Evolutionary conservation across 2,113 vertebrate genomes (phyloP), one percentile per base, ranked within the genome.

Genomic region (Hypomesus transpacificus): DNA sequence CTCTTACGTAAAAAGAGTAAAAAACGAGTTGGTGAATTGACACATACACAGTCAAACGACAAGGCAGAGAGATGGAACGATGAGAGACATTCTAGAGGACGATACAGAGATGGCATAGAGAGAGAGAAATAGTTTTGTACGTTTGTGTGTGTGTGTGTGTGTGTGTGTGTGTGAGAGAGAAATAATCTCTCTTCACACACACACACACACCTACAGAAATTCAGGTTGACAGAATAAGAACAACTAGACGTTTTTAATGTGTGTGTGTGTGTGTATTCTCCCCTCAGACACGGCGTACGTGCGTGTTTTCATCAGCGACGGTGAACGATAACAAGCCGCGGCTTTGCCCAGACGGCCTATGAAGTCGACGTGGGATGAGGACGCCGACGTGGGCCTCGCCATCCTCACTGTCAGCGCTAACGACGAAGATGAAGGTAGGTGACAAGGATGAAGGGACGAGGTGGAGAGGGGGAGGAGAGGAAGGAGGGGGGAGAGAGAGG

Each of bases 281-380:
- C 24, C 66, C 54, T 66, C 85, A 95, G 94, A 95, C 89, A 94
- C 92, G 0, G 93, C 93, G 22, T 94, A 93, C 1, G 93, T 95
- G 76, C 92, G 88, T 0, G 58, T 96, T 76, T 94, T 94, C 74
- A 90, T 96, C 91, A 95, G 91, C 0, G 94, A 96, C 3, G 90
- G 90, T 95, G 75, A 95, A 95, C 52, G 94, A 96, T 86, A 96
- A 96, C 93, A 94, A 93, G 87, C 94, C 94, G 0, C 69, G 89
- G 89, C 14, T 97, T 95, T 60, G 84, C 89, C 18, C 93, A 90
- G 72, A 72, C 82, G 0, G 80, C 91, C 60, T 95, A 95, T 66
- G 91, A 94, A 82, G 92, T 93, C 1, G 91, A 87, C 39, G 91
- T 94, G 74, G 74, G 91, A 91, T 16, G 95, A 96, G 84, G 93